Evolutionary conservation across 2,888 invertebrate genomes (phyloP), one percentile per base, ranked within the genome.

Genomic region (Chesias legatella): DNA sequence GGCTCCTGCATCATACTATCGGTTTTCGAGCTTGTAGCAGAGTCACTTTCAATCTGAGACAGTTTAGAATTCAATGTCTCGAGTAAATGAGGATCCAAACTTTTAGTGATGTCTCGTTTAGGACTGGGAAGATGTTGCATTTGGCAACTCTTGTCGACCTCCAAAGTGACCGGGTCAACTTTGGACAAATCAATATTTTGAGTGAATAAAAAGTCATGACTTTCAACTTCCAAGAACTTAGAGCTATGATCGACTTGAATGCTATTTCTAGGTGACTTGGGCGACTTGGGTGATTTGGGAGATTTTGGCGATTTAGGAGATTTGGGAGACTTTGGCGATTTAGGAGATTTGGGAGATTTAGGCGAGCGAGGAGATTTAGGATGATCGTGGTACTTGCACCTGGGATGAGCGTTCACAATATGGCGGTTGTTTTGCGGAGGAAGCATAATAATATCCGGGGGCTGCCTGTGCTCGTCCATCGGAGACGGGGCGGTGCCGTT

Each of bases 11-110:
- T 84, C 53, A 92, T 85, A 61, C 93, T 93, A 58, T 93, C 93
- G 0, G 93, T 93, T 74, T 91, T 91, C 0, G 93, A 93, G 58
- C 93, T 93, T 1, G 93, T 93, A 0, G 92, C 93, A 0, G 93
- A 93, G 73, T 94, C 93, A 58, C 93, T 93, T 79, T 94, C 93
- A 31, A 94, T 93, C 77, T 93, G 93, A 64, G 93, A 93, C 3
- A 94, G 67, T 74, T 94, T 93, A 5, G 92, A 92, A 67, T 92
- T 94, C 0, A 93, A 74, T 6, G 93, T 92, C 67, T 93, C 93
- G 6, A 93, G 73, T 30, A 92, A 74, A 4, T 90, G 89, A 1
- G 93, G 93, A 74, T 94, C 93, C 61, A 93, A 91, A 56, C 85
- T 83, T 63, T 92, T 91, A 1, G 92, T 91, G 27, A 93, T 93